Conservation (phyloP, 2,113 vertebrate genomes). For the Oxyura jamaicensis region DNA sequence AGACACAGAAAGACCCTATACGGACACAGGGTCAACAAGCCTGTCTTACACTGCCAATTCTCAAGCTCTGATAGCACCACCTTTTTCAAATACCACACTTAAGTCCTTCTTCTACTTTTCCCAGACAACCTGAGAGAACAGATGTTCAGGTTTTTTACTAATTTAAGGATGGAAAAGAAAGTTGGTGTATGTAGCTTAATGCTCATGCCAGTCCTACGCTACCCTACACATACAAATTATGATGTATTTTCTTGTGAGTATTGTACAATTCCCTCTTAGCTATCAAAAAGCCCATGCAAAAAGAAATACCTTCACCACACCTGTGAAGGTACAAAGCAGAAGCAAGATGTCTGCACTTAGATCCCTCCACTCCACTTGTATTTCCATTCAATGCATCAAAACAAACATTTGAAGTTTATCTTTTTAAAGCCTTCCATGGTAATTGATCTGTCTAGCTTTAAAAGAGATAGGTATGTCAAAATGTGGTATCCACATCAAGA, state of each 20-base stretch:
- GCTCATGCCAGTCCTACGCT: background rate
- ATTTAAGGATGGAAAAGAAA: background rate
- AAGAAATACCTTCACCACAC: background rate
- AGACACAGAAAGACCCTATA: background rate
- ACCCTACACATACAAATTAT: background rate
- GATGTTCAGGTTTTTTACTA: rapidly evolving
- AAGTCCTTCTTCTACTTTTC: background rate
- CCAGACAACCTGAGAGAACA: background rate
- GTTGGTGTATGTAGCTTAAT: background rate
- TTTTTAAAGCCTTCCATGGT: background rate
- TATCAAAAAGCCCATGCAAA: background rate
- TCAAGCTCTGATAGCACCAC: background rate
- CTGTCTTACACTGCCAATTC: background rate
- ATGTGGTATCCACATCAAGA: background rate
- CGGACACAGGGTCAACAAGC: background rate
- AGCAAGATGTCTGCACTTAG: background rate
- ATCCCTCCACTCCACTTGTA: background rate
- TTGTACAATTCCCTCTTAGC: background rate
- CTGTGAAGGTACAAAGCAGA: background rate
- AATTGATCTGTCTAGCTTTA: background rate
- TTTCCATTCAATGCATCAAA: background rate
- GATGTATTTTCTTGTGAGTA: background rate
- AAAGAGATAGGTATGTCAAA: background rate
- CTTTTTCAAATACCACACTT: background rate
- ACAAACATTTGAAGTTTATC: background rate